Conservation (phyloP, 2,888 invertebrate species). For the Hypselothyrea guttata region DNA sequence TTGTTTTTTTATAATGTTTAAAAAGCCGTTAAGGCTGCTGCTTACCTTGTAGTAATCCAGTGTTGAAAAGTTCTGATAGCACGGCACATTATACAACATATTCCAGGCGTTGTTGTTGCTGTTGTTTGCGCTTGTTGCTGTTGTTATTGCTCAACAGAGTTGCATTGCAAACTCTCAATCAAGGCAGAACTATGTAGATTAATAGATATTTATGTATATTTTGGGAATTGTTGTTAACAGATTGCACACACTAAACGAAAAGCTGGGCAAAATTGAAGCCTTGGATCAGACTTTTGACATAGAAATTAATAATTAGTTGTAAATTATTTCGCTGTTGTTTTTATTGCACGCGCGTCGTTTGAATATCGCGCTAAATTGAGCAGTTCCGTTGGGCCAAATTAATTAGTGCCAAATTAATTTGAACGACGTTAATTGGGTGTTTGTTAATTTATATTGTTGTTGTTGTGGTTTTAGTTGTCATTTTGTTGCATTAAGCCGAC, state of each 20-base stretch:
- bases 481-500: slow-evolving; percentile 39
- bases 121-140: slow-evolving; percentile 8
- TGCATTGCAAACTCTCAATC: slow-evolving; percentile 1
- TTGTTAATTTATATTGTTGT: slow-evolving; percentile 20
- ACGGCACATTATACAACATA: slow-evolving; percentile 83
- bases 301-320: too few relatives aligned
- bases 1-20: too few relatives aligned
- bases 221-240: too few relatives aligned
- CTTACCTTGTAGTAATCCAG: slow-evolving; percentile 83
- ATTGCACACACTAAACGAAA: too few relatives aligned
- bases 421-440: slow-evolving; percentile 25
- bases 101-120: slow-evolving; percentile 66
- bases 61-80: slow-evolving; percentile 82
- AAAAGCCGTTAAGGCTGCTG: too few relatives aligned
- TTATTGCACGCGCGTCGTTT: slow-evolving; percentile 52
- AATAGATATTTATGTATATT: too few relatives aligned
- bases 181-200: too few relatives aligned
- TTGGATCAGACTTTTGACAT: too few relatives aligned
- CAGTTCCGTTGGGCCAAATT: slow-evolving; percentile 72
- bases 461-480: background rate
- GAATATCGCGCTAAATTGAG: slow-evolving; percentile 47
- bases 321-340: slow-evolving; percentile 12
- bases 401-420: slow-evolving; percentile 63
- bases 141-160: slow-evolving; percentile 19
- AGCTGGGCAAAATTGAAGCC: background rate